Evolutionary conservation across 1,140 invertebrate species (phyloP).

Genomic region (Trinorchestia longiramus): DNA sequence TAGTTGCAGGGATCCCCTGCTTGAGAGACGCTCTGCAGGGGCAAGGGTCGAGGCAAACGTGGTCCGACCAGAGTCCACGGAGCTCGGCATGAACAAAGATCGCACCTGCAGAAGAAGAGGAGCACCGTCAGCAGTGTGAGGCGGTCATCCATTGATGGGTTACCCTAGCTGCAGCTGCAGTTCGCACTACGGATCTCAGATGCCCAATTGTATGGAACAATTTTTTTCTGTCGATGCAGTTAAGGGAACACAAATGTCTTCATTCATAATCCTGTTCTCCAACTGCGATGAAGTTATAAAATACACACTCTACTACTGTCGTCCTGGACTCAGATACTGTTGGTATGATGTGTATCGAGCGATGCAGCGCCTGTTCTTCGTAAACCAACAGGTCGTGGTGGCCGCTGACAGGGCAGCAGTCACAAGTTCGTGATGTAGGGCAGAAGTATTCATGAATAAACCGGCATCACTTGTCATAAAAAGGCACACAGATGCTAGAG

Average conservation of each 20-base stretch:
- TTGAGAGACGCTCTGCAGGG: not conserved
- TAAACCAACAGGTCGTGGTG: not conserved
- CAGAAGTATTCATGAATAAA: too few species aligned
- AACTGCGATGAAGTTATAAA: too few species aligned
- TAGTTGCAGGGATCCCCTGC: not conserved
- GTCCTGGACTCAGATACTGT: too few species aligned
- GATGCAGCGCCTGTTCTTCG: not conserved
- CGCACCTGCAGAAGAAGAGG: conserved; percentile 22
- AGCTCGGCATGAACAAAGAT: conserved; percentile 19
- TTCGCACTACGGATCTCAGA: not conserved
- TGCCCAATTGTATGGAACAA: not conserved
- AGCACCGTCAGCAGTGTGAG: conserved; percentile 1
- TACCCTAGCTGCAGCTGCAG: not conserved
- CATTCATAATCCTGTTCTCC: too few species aligned
- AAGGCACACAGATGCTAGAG: too few species aligned
- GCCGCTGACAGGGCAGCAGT: too few species aligned
- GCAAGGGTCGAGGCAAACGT: not conserved
- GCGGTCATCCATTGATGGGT: not conserved
- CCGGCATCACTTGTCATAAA: too few species aligned
- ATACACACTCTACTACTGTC: too few species aligned
- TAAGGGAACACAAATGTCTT: not conserved
- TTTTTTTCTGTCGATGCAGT: not conserved
- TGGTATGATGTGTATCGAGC: not conserved
- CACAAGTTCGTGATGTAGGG: too few species aligned
- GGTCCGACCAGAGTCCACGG: not conserved